Evolutionary conservation across 2,888 invertebrate genomes (phyloP).

Genomic region (Galerucella calmariensis): DNA sequence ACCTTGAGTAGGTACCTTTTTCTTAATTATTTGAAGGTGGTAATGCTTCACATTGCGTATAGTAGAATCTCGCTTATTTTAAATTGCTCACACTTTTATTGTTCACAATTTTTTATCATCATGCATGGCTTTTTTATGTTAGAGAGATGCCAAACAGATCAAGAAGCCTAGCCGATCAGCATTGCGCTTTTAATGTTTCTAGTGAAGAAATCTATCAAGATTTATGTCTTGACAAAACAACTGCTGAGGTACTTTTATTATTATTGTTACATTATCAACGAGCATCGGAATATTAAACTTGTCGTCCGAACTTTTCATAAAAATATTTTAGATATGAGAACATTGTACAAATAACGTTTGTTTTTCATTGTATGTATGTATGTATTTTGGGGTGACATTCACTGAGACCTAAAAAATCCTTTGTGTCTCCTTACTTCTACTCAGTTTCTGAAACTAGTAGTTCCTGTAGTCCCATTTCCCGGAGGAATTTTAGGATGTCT

Average conservation of each 20-base stretch:
- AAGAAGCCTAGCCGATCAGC: slow-evolving; percentile 51
- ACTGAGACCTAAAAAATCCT: no score
- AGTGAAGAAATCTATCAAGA: slow-evolving; percentile 96
- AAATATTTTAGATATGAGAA: background rate
- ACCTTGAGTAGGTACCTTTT: no score
- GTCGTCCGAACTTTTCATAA: background rate
- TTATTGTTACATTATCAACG: slow-evolving; percentile 26
- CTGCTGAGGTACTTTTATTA: slow-evolving; percentile 54
- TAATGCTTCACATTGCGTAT: no score
- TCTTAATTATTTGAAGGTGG: no score
- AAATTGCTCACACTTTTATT: background rate
- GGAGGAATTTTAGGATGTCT: no score
- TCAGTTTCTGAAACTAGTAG: no score
- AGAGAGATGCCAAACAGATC: slow-evolving; percentile 57
- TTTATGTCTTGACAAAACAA: slow-evolving; percentile 77
- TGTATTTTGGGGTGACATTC: no score
- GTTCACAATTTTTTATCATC: slow-evolving; percentile 27
- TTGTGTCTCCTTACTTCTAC: no score
- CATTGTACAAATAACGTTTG: no score
- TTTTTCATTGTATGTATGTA: no score
- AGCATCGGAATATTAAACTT: background rate
- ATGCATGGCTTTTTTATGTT: slow-evolving; percentile 59
- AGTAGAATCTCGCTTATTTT: background rate
- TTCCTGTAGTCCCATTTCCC: no score
- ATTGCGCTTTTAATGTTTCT: slow-evolving; percentile 65